phyloP scores from a whole-genome alignment of 2,888 invertebrate species.

The Luffia ferchaultella region DNA sequence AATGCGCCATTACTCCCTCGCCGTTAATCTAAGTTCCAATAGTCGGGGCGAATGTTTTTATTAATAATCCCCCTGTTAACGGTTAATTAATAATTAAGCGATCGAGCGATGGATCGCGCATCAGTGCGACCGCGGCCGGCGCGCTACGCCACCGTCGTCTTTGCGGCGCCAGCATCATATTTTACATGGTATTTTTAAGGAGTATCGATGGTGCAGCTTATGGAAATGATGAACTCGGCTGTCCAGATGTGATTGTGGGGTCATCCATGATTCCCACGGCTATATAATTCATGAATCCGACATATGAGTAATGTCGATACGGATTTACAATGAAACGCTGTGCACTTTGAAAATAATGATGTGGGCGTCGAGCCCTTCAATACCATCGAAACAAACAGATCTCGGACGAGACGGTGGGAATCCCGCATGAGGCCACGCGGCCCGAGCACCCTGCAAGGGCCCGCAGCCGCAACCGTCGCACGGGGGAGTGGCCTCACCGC shows the following conservation, averaged over 20 bases:
- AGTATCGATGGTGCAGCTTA: no score
- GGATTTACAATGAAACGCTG: slow-evolving; percentile 55
- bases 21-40: slow-evolving; percentile 65
- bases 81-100: slow-evolving; percentile 62
- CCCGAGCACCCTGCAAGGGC: slow-evolving; percentile 14
- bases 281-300: slow-evolving; percentile 56
- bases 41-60: slow-evolving; percentile 62
- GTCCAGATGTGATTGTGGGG: slow-evolving; percentile 1
- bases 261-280: slow-evolving; percentile 41
- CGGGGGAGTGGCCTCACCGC: slow-evolving; percentile 30
- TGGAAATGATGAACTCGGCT: slow-evolving; percentile 11
- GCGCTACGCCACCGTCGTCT: slow-evolving; percentile 13
- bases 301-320: slow-evolving; percentile 53
- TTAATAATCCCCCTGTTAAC: slow-evolving; percentile 58
- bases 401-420: slow-evolving; percentile 51
- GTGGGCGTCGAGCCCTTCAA: slow-evolving; percentile 56
- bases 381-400: slow-evolving; percentile 46
- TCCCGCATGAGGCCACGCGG: slow-evolving; percentile 45
- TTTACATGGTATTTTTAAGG: not conserved
- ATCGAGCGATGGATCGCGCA: slow-evolving; percentile 35
- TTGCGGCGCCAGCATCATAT: not conserved
- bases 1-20: slow-evolving; percentile 67
- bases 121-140: slow-evolving; percentile 32
- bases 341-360: slow-evolving; percentile 57
- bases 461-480: slow-evolving; percentile 19